Evolutionary conservation across 1,140 invertebrate species (phyloP).

Genomic region (Leptinotarsa texana): DNA sequence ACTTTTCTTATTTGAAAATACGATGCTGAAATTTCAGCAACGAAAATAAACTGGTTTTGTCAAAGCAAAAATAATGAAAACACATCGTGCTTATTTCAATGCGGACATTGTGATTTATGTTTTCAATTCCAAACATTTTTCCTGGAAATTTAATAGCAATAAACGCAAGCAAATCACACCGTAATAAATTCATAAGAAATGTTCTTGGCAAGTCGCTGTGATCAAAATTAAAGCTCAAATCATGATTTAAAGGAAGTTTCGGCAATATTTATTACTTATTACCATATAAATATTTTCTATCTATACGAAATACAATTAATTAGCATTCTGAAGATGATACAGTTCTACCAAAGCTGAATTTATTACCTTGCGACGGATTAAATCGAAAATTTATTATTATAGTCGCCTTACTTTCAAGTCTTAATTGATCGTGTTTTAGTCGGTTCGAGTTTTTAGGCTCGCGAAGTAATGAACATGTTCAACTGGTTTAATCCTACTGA

Average conservation of each 20-base stretch:
- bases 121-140: no score
- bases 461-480: slow-evolving; percentile 10
- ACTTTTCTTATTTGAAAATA: no score
- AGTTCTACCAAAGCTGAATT: slow-evolving; percentile 28
- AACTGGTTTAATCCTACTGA: slow-evolving; percentile 13
- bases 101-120: no score
- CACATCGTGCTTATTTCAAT: no score
- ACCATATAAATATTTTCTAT: background rate
- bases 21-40: no score
- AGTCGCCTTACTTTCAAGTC: slow-evolving; percentile 18
- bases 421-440: slow-evolving; percentile 29
- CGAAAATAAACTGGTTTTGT: no score
- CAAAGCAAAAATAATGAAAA: no score
- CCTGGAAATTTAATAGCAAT: background rate
- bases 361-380: slow-evolving; percentile 31
- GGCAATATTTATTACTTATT: background rate
- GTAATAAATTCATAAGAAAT: background rate
- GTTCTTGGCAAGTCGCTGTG: background rate
- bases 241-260: background rate
- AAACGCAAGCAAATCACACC: background rate
- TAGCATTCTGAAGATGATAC: slow-evolving; percentile 31
- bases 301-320: slow-evolving; percentile 20
- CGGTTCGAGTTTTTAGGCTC: slow-evolving; percentile 14
- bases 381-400: slow-evolving; percentile 26
- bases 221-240: background rate